Percentiles rank a stretch among this genome's conserved stretches.
Conservation (phyloP, 53 echinoderm and acorn worm genomes). For the Luidia sarsii region DNA sequence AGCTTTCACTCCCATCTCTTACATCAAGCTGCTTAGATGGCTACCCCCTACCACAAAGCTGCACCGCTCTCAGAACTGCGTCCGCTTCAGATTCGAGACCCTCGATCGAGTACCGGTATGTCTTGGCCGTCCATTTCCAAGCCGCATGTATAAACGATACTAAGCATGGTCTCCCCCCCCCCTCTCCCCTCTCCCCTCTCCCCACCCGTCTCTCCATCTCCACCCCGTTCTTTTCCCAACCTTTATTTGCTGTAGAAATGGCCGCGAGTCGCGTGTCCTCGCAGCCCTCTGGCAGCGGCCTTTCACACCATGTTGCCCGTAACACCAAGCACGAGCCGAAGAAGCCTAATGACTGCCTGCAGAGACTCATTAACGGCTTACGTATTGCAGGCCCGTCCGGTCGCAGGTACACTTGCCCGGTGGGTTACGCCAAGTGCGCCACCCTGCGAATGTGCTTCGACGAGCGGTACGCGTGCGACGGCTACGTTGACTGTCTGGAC, state of each 20-base stretch:
- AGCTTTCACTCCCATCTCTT: too few relatives aligned
- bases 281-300: neutral
- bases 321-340: constrained; percentile 3
- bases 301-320: neutral
- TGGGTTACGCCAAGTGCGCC: constrained; percentile 32
- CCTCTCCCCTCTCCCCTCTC: neutral
- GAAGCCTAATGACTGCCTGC: constrained; percentile 15
- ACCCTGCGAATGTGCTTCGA: constrained; percentile 40
- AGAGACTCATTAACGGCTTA: constrained; percentile 36
- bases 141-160: neutral
- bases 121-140: neutral
- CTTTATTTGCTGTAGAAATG: neutral
- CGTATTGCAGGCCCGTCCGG: constrained; percentile 51
- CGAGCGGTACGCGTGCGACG: constrained; percentile 54
- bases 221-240: neutral
- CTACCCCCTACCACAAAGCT: too few relatives aligned
- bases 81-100: too few relatives aligned
- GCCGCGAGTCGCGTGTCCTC: neutral
- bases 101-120: too few relatives aligned
- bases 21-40: too few relatives aligned
- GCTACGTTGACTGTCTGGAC: constrained; percentile 43
- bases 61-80: too few relatives aligned
- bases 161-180: constrained; percentile 4
- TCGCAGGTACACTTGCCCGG: constrained; percentile 25
- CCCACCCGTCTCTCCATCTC: neutral